Percentiles rank a stretch among this genome's conserved stretches.
phyloP scores from a whole-genome alignment of 2,888 invertebrate genomes.

The Ormyrus thymus region DNA sequence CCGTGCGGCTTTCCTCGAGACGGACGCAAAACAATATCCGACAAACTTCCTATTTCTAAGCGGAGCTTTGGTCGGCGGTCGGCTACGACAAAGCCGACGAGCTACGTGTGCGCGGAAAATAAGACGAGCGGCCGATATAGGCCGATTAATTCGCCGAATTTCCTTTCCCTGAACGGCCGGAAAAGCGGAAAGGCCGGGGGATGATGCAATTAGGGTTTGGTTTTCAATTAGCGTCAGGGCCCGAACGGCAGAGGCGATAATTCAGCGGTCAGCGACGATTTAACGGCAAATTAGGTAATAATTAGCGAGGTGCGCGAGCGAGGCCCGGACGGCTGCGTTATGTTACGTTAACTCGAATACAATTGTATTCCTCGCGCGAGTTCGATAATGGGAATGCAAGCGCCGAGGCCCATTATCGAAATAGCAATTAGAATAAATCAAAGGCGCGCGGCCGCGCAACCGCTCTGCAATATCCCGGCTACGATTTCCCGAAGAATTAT shows the following conservation, averaged over 20 bases:
- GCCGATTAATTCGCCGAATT: no score
- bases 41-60: constrained; percentile 31
- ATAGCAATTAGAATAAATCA: constrained; percentile 75
- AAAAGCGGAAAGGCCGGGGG: constrained; percentile 8
- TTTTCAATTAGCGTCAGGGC: constrained; percentile 51
- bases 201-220: constrained; percentile 50
- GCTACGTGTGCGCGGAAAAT: background rate
- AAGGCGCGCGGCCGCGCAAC: constrained; percentile 58
- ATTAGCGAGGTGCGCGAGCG: constrained; percentile 61
- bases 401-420: constrained; percentile 72
- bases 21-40: constrained; percentile 68
- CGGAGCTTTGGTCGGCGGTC: constrained; percentile 28
- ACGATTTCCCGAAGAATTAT: constrained; percentile 54
- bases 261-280: constrained; percentile 71
- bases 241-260: constrained; percentile 58
- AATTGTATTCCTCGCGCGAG: constrained; percentile 70
- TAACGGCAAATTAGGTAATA: constrained; percentile 73
- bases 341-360: constrained; percentile 71
- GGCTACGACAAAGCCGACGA: background rate
- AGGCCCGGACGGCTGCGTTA: constrained; percentile 57
- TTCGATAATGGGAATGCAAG: constrained; percentile 74
- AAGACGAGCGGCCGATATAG: no score
- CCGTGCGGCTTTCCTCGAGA: constrained; percentile 66
- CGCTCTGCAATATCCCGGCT: constrained; percentile 25
- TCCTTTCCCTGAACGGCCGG: background rate